Evolutionary conservation across 2,888 invertebrate genomes (phyloP).

Genomic region (Polyommatus icarus): DNA sequence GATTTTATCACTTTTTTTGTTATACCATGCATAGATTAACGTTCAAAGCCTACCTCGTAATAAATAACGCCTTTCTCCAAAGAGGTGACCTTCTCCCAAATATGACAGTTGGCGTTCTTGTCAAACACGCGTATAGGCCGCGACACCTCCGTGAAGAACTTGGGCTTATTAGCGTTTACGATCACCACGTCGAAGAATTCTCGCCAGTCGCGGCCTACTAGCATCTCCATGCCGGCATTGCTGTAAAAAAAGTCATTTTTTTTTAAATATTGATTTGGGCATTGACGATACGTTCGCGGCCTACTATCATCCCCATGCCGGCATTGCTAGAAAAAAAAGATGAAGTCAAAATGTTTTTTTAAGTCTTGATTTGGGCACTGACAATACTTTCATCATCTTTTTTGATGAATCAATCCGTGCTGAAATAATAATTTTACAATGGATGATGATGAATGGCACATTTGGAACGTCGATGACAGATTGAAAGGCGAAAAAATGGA

Average conservation of each 20-base stretch:
- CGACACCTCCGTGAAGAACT: constrained; percentile 96
- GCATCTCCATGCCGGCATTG: constrained; percentile 93
- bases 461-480: too few species aligned
- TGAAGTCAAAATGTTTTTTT: too few species aligned
- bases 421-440: too few species aligned
- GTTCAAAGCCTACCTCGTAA: constrained; percentile 85
- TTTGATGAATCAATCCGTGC: too few species aligned
- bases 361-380: too few species aligned
- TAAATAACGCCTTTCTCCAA: constrained; percentile 95
- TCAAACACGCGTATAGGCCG: constrained; percentile 95
- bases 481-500: too few species aligned
- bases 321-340: too few species aligned
- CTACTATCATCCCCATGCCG: too few species aligned
- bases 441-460: too few species aligned
- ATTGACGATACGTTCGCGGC: neutral
- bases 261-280: neutral
- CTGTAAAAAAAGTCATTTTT: constrained; percentile 67
- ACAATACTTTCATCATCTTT: too few species aligned
- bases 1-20: too few species aligned
- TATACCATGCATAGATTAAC: too few species aligned
- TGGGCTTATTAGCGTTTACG: constrained; percentile 96
- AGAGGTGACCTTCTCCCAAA: constrained; percentile 94
- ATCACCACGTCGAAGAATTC: constrained; percentile 96
- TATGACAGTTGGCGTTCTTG: constrained; percentile 87
- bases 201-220: constrained; percentile 94